Evolutionary conservation across 2,797 vertebrate species (phyloP).

Genomic region (Thunnus albacares): DNA sequence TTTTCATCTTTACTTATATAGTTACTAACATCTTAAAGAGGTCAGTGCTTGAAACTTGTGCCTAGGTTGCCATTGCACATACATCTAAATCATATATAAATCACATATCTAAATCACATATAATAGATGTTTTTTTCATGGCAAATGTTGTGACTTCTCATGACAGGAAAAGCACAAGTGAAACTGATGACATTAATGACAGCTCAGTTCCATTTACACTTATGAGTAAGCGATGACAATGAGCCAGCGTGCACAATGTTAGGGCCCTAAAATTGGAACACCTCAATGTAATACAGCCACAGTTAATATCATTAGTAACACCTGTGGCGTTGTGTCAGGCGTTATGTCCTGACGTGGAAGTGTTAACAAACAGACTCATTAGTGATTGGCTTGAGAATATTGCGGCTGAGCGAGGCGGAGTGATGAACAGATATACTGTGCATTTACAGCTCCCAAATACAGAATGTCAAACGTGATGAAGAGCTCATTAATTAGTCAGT

Average conservation of each 20-base stretch:
- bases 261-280: not conserved
- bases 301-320: constrained; percentile 5
- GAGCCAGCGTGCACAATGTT: not conserved
- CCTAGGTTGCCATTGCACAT: not conserved
- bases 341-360: too few species aligned
- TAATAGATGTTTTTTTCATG: not conserved
- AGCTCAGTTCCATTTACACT: too few species aligned
- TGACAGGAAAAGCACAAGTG: too few species aligned
- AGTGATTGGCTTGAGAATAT: not conserved
- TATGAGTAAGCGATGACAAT: not conserved
- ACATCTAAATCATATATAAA: not conserved
- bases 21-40: not conserved
- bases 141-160: too few species aligned
- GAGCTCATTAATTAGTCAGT: too few species aligned
- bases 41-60: not conserved
- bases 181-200: too few species aligned
- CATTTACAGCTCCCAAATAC: too few species aligned
- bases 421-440: not conserved
- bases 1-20: too few species aligned
- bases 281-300: not conserved
- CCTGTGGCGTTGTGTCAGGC: not conserved
- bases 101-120: too few species aligned
- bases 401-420: not conserved
- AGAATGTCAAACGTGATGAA: too few species aligned
- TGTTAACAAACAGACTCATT: constrained; percentile 7